A percentile compares a stretch with the other conserved stretches of the same genome.
Evolutionary conservation across 2,113 vertebrate genomes (phyloP).

Genomic region (Zosterops pallidus): DNA sequence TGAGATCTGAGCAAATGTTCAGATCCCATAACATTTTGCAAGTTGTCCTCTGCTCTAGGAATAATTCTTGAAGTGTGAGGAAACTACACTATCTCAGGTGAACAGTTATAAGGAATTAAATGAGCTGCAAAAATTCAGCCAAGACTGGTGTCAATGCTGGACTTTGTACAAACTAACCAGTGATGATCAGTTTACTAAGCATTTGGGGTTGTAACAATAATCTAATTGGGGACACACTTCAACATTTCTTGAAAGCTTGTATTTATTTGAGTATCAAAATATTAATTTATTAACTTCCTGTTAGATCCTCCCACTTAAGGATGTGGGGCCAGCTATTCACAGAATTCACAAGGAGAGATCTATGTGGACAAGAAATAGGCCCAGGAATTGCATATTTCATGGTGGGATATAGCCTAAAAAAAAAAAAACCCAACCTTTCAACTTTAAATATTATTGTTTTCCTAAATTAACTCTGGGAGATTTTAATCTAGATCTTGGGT

Average conservation of each 20-base stretch:
- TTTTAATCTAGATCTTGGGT: constrained; percentile 65
- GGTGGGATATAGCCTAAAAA: neutral
- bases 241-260: neutral
- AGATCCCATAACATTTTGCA: neutral
- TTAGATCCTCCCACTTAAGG: neutral
- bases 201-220: neutral
- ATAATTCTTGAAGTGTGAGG: neutral
- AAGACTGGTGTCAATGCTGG: neutral
- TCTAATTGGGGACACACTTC: neutral
- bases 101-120: neutral
- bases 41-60: neutral
- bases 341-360: neutral
- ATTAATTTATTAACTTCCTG: neutral
- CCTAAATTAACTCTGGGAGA: constrained; percentile 66
- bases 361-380: neutral
- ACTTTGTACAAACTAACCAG: neutral
- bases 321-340: neutral
- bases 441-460: constrained; percentile 67
- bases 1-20: neutral
- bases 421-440: neutral
- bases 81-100: neutral
- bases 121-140: neutral
- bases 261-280: neutral
- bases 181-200: neutral
- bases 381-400: neutral